Evolutionary conservation across 1,140 invertebrate species (phyloP).

Genomic region (Dendrolimus kikuchii): DNA sequence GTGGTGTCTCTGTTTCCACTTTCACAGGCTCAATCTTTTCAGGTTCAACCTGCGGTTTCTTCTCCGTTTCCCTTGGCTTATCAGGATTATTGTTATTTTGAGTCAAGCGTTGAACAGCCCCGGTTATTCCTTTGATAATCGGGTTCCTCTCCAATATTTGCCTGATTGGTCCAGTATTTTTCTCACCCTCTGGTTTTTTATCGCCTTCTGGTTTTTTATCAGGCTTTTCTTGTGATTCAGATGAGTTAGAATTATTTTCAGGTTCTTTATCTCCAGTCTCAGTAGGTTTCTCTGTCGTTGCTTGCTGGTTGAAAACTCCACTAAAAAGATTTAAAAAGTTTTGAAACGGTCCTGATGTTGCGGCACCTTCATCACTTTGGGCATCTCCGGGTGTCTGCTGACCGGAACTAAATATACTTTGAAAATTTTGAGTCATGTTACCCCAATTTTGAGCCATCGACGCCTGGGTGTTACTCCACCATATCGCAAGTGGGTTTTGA

Average conservation of each 20-base stretch:
- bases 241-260: no score
- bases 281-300: conserved; percentile 4
- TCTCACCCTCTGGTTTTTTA: conserved; percentile 4
- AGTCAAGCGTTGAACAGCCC: conserved; percentile 35
- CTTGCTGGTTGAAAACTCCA: neutral
- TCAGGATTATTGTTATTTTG: conserved; percentile 34
- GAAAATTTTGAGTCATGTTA: no score
- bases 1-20: neutral
- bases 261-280: neutral
- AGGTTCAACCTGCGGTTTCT: conserved; percentile 6
- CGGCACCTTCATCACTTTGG: neutral
- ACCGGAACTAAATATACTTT: no score
- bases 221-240: no score
- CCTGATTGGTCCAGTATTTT: conserved; percentile 33
- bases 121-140: conserved; percentile 40
- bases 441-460: no score
- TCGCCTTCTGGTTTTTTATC: conserved; percentile 7
- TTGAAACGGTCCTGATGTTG: neutral
- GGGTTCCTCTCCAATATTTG: conserved; percentile 51
- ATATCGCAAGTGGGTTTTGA: neutral
- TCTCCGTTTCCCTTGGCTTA: conserved; percentile 31
- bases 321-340: no score
- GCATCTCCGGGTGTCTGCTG: neutral
- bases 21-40: neutral
- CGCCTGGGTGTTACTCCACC: neutral